Evolutionary conservation across 2,888 invertebrate genomes (phyloP).

Genomic region (Taenaris catops): DNA sequence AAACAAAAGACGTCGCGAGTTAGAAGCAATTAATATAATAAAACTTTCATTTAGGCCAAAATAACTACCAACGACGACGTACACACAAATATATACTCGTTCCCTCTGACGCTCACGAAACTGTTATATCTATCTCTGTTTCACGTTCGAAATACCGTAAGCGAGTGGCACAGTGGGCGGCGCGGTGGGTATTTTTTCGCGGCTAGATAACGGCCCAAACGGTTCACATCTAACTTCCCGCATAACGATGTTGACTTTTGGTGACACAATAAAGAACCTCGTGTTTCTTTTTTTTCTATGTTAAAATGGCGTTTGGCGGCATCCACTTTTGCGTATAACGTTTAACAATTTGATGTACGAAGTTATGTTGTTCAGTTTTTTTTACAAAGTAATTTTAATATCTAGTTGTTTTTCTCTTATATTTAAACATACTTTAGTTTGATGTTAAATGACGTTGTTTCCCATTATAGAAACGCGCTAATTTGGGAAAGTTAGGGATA

Average conservation of each 20-base stretch:
- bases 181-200: constrained; percentile 59
- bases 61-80: constrained; percentile 28
- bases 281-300: constrained; percentile 15
- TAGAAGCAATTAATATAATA: constrained; percentile 54
- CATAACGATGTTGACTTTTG: constrained; percentile 52
- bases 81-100: constrained; percentile 41
- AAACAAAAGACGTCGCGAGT: constrained; percentile 35
- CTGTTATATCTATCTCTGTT: constrained; percentile 40
- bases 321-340: background rate
- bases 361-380: too few relatives aligned
- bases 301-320: constrained; percentile 6
- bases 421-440: too few relatives aligned
- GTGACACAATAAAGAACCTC: constrained; percentile 32
- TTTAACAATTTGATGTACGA: too few relatives aligned
- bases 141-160: constrained; percentile 74
- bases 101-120: constrained; percentile 36
- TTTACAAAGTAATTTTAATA: too few relatives aligned
- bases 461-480: too few relatives aligned
- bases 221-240: constrained; percentile 49
- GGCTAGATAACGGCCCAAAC: constrained; percentile 67
- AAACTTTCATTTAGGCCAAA: constrained; percentile 57
- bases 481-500: too few relatives aligned
- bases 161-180: constrained; percentile 58
- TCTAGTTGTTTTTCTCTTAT: too few relatives aligned
- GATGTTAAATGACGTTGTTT: too few relatives aligned